Evolutionary conservation across 2,888 invertebrate species (phyloP), one percentile per base, ranked within the genome.

Genomic region (Eupsilia transversa): DNA sequence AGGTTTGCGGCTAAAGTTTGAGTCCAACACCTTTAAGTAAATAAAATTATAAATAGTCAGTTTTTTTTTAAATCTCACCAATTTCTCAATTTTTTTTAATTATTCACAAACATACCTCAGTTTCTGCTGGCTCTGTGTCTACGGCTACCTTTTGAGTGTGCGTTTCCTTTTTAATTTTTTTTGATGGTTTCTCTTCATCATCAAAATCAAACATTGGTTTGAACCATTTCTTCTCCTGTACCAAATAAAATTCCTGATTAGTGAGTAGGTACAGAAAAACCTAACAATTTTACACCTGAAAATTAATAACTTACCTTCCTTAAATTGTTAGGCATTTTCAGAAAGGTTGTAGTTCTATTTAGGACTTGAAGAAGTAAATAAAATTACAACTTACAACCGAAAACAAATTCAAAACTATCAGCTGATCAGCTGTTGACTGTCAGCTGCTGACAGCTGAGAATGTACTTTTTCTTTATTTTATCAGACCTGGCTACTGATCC

Each of bases 171-270:
- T 89, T 79, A 66, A 90, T 87, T 72, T 86, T 92, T 49, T 91
- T 89, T 38, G 90, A 78, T 59, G 89, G 87, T 72, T 86, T 89
- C 77, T 90, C 89, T 60, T 93, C 93, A 75, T 93, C 94, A 82
- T 94, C 94, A 83, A 94, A 92, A 78, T 96, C 95, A 88, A 94
- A 94, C 77, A 94, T 86, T 5, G 96, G 94, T 70, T 93, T 94
- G 72, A 96, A 94, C 96, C 96, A 96, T 85, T 92, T 94, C 72
- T 91, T 94, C 49, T 89, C 90, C 94, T 95, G 86, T 14, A 80
- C 83, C 70, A 72, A 71, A 59, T 23, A 27, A 27, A 27, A 57
- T 12, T n/a, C 5, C n/a, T 33, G 14, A 61, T 38, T 38, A 60
- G 4, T 23, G 2, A 7, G 0, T 35, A 9, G 4, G 6, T 56